phyloP scores from a whole-genome alignment of 2,113 vertebrate genomes.

The Lathamus discolor region DNA sequence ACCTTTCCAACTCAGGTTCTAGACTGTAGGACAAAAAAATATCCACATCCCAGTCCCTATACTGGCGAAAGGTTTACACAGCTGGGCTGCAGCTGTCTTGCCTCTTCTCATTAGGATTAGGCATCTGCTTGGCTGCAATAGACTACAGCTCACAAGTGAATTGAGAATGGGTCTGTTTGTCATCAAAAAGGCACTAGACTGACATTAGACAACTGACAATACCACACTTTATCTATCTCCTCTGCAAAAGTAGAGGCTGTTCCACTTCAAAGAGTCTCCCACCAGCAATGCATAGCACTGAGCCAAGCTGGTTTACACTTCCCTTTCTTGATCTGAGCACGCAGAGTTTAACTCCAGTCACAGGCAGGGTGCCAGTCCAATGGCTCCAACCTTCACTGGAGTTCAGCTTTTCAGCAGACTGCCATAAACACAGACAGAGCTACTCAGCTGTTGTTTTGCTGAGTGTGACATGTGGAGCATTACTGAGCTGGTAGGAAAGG shows the following conservation, averaged over 20 bases:
- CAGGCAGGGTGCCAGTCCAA: accelerated
- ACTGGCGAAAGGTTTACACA: neutral
- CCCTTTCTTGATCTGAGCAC: neutral
- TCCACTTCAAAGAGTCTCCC: neutral
- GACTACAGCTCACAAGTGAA: neutral
- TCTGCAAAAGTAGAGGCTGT: neutral
- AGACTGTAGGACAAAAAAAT: neutral
- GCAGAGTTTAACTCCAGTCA: accelerated
- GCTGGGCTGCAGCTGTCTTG: neutral
- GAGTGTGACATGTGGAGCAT: accelerated
- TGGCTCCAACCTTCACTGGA: accelerated
- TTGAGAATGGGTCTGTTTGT: neutral
- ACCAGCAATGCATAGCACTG: accelerated
- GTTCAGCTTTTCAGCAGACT: accelerated
- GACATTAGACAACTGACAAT: neutral
- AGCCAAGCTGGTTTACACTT: neutral
- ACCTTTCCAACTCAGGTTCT: neutral
- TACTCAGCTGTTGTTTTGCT: neutral
- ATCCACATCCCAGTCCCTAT: neutral
- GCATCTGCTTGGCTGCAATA: neutral
- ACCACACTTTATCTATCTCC: neutral
- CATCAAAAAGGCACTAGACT: neutral
- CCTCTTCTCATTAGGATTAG: neutral
- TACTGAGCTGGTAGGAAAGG: neutral
- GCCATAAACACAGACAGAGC: neutral